A percentile compares a stretch with the other conserved stretches of the same genome.
phyloP scores from a whole-genome alignment of 2,797 vertebrate genomes.

The Hoplostethus mediterraneus region DNA sequence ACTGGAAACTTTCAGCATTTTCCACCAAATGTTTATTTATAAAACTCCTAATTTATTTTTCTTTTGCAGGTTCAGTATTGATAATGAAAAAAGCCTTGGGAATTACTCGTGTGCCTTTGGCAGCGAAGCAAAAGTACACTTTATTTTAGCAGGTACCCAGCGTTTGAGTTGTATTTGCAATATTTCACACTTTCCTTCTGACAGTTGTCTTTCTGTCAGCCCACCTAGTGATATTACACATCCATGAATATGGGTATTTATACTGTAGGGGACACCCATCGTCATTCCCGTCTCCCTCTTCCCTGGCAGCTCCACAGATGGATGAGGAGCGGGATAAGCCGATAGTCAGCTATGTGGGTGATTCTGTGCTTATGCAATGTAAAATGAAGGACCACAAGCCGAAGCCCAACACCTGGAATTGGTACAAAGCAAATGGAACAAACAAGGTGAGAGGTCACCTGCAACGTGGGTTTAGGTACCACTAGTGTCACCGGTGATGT shows the following conservation, averaged over 20 bases:
- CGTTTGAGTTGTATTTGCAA: background rate
- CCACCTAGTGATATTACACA: background rate
- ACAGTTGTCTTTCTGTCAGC: background rate
- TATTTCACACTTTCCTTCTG: slow-evolving; percentile 1
- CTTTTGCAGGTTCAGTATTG: slow-evolving; percentile 71
- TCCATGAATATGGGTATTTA: background rate
- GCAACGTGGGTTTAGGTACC: too few species aligned
- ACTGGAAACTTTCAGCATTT: background rate
- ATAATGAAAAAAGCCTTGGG: slow-evolving; percentile 66
- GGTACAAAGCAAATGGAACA: slow-evolving; percentile 87
- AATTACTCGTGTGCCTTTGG: slow-evolving; percentile 81
- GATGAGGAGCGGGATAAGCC: slow-evolving; percentile 82
- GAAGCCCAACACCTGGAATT: slow-evolving; percentile 83
- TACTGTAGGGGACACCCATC: background rate
- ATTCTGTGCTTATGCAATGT: slow-evolving; percentile 84
- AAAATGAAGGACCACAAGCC: slow-evolving; percentile 66
- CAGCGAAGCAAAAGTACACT: slow-evolving; percentile 60
- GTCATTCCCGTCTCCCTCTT: background rate
- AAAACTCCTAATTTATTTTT: background rate
- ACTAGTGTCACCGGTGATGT: background rate
- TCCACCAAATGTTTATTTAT: background rate
- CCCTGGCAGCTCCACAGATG: slow-evolving; percentile 83
- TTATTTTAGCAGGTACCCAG: slow-evolving; percentile 77
- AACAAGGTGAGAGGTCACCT: slow-evolving; percentile 75
- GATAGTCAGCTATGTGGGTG: slow-evolving; percentile 86